A percentile compares a stretch with the other conserved stretches of the same genome.
phyloP scores from a whole-genome alignment of 2,797 vertebrate genomes.

The Crenichthys baileyi region DNA sequence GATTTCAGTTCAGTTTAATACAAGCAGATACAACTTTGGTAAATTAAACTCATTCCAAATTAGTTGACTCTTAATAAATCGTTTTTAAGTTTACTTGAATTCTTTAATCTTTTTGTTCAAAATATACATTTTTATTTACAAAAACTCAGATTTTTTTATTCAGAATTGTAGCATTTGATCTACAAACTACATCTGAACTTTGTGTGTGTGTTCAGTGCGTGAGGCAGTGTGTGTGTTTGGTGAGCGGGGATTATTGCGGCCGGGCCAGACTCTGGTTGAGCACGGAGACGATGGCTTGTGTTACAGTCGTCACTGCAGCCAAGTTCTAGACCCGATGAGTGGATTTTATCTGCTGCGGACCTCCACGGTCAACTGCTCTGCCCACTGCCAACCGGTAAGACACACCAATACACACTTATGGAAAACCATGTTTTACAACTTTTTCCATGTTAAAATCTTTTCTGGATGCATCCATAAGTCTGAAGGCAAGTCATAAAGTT shows the following conservation, averaged over 20 bases:
- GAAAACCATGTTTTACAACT: not conserved
- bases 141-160: not conserved
- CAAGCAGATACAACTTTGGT: not conserved
- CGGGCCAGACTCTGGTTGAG: constrained; percentile 91
- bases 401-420: not conserved
- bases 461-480: not conserved
- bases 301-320: constrained; percentile 86
- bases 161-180: not conserved
- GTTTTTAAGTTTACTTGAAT: not conserved
- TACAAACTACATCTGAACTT: not conserved
- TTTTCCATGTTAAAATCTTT: not conserved
- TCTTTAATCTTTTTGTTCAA: not conserved
- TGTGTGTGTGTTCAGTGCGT: constrained; percentile 80
- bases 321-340: constrained; percentile 82
- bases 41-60: not conserved
- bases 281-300: constrained; percentile 86
- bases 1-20: not conserved
- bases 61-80: too few relatives aligned
- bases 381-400: constrained; percentile 88
- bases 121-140: not conserved
- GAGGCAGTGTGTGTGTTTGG: constrained; percentile 90
- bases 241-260: constrained; percentile 87
- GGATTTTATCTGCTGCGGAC: constrained; percentile 87
- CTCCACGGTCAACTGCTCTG: constrained; percentile 86
- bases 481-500: not conserved